Percentiles rank a stretch among this genome's conserved stretches.
phyloP scores from a whole-genome alignment of 2,113 vertebrate genomes.

The Ramphastos sulfuratus region DNA sequence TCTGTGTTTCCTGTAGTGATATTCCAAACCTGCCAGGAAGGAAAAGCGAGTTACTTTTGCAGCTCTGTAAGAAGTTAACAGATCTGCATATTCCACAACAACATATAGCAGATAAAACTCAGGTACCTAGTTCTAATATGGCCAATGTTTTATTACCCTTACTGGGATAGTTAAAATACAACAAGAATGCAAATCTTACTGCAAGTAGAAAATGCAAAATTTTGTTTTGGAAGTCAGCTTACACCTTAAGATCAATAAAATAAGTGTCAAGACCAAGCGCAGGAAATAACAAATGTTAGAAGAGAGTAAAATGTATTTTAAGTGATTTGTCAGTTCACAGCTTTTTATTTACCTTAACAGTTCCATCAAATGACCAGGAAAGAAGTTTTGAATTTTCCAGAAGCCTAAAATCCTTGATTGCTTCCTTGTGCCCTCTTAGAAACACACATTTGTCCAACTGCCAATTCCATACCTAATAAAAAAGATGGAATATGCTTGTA shows the following conservation, averaged over 20 bases:
- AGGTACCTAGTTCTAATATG: background rate
- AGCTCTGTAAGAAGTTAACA: background rate
- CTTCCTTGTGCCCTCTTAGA: constrained; percentile 87
- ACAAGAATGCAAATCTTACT: background rate
- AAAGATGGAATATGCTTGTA: background rate
- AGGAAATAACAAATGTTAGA: background rate
- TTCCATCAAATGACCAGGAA: constrained; percentile 96
- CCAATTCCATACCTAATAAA: constrained; percentile 90
- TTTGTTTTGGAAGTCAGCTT: background rate
- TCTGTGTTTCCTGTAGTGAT: constrained; percentile 76
- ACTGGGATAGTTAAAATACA: background rate
- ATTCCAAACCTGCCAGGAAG: constrained; percentile 84
- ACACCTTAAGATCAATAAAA: background rate
- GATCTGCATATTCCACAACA: background rate
- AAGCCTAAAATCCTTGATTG: constrained; percentile 86
- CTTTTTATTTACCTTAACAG: constrained; percentile 83
- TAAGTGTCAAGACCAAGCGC: background rate
- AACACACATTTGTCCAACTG: constrained; percentile 72
- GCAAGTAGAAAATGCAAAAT: background rate
- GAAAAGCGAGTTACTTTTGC: background rate
- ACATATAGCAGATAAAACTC: background rate
- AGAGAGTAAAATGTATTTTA: background rate
- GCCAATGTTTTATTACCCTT: background rate
- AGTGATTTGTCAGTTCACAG: background rate
- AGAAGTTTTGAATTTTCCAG: constrained; percentile 81